Base-by-base conservation (phyloP, 2,113 vertebrate genomes). In the Geococcyx californianus region DNA sequence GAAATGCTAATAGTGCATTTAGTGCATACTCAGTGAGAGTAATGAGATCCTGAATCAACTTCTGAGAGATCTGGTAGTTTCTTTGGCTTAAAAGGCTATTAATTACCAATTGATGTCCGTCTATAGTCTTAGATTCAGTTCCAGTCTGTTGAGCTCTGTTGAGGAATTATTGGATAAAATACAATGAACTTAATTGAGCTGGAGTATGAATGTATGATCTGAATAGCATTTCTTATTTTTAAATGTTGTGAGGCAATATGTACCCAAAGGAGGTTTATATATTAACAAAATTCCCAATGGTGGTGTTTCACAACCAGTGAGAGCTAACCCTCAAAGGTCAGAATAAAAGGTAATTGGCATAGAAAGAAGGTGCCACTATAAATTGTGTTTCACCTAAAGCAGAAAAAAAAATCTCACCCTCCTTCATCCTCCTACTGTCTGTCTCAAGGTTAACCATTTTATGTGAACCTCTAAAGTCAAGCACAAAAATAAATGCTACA, bases 1-100 rank as follows among this genome's bases (percentile, higher is more conserved):
- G 82, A 93, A 94, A 62, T 59, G 34, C 72, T 96, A 94, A 95
- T 89, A 84, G n/a, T n/a, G 55, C n/a, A n/a, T n/a, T 83, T 91
- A 77, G n/a, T n/a, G n/a, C n/a, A n/a, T n/a, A n/a, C n/a, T 63
- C 67, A 11, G 45, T 45, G 69, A 60, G 10, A 89, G 49, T 59
- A 33, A 13, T 9, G 45, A 72, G 68, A 38, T 38, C 42, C 63
- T 77, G 59, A 80, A 85, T 44, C 20, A 40, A 44, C 42, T 76
- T 76, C 49, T 83, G 91, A 58, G 87, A 44, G 34, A 38, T 67
- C 28, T 54, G 38, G 8, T 33, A 15, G 4, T 74, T 77, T 72
- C 62, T 76, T 62, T 1, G 0, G 33, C 54, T 38, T 20, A 42
- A 34, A 42, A 38, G 5, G 31, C 17, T 33, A 3, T 85, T 62